A percentile compares a stretch with the other conserved stretches of the same genome.
Conservation (phyloP, 2,113 vertebrate genomes). For the Globicephala melas region DNA sequence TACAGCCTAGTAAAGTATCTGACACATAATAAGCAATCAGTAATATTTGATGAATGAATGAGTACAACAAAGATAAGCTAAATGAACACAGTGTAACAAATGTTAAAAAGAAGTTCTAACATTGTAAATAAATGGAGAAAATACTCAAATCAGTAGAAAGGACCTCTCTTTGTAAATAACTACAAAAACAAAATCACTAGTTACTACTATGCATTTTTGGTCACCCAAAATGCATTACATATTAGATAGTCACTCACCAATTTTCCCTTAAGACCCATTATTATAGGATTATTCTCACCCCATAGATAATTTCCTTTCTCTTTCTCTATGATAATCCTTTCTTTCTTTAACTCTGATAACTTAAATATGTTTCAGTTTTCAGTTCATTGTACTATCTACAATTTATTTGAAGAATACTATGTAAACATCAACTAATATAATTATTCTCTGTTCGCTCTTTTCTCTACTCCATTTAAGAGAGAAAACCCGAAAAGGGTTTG, state of each 20-base stretch:
- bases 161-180: neutral
- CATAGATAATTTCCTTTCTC: neutral
- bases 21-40: neutral
- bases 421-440: neutral
- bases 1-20: neutral
- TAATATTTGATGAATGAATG: no score
- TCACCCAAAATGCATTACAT: neutral
- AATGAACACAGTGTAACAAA: neutral
- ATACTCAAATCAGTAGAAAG: neutral
- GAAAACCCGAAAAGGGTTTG: neutral
- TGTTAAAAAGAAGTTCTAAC: neutral
- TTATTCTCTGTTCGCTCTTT: neutral
- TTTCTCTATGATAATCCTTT: neutral
- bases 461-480: neutral
- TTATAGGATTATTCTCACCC: neutral
- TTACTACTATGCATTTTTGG: neutral
- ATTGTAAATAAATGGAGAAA: neutral
- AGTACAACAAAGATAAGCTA: neutral
- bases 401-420: neutral
- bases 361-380: neutral
- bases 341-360: neutral
- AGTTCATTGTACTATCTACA: neutral
- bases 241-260: neutral
- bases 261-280: neutral
- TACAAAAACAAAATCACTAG: neutral